Evolutionary conservation across 1,140 invertebrate species (phyloP).

Genomic region (Antheraea mylitta): DNA sequence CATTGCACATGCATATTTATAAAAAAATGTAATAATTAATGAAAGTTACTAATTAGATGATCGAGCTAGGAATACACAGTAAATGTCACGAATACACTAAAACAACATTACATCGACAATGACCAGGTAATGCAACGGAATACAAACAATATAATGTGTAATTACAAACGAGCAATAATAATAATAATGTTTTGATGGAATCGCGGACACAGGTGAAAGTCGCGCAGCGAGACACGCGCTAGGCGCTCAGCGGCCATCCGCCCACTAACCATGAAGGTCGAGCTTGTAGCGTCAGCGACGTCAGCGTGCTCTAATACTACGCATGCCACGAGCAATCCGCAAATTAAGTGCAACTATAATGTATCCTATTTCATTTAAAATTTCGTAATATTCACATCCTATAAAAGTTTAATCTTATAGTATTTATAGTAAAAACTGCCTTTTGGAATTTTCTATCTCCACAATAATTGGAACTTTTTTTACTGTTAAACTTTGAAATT

Average conservation of each 20-base stretch:
- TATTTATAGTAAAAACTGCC: no score
- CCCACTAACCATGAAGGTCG: constrained; percentile 53
- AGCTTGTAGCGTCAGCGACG: constrained; percentile 1
- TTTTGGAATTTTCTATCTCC: no score
- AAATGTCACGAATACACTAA: background rate
- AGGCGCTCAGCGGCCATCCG: constrained; percentile 45
- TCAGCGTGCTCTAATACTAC: constrained; percentile 24
- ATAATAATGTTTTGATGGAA: constrained; percentile 38
- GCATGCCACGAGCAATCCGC: constrained; percentile 14
- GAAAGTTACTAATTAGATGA: background rate
- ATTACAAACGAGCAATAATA: constrained; percentile 16
- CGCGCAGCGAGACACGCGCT: constrained; percentile 29
- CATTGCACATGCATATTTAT: constrained; percentile 3
- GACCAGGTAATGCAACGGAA: constrained; percentile 9
- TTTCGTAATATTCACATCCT: background rate
- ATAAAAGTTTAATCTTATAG: no score
- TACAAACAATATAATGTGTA: constrained; percentile 13
- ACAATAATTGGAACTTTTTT: no score
- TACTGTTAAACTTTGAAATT: no score
- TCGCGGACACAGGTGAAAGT: constrained; percentile 43
- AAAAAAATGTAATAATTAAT: background rate
- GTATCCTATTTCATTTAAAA: background rate
- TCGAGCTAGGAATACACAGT: background rate
- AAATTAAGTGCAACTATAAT: background rate
- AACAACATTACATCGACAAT: constrained; percentile 6